A percentile compares a stretch with the other conserved stretches of the same genome.
These are phyloP conservation scores for Rhinella marina DNA, from an alignment of 2,797 vertebrate genomes.

Conservation along the genomic window DNA sequence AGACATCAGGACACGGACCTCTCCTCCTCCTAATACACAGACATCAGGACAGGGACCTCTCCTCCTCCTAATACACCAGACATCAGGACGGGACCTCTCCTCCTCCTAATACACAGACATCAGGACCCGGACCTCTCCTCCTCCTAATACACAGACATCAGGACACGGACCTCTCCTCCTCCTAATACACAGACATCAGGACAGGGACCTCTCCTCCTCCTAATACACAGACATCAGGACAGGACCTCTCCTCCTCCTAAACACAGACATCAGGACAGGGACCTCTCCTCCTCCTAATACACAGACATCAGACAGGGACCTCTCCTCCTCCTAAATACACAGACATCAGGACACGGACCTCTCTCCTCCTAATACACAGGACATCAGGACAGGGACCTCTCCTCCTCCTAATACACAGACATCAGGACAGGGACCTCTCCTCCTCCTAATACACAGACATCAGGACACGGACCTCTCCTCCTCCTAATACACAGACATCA, in stretches of 20 bases:
- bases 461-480: background rate
- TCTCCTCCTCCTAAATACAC: conserved; percentile 21
- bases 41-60: background rate
- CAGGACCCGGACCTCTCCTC: background rate
- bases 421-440: background rate
- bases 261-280: conserved; percentile 14
- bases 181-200: conserved; percentile 20
- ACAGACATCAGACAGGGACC: background rate
- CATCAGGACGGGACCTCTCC: background rate
- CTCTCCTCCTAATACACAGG: conserved; percentile 8
- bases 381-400: conserved; percentile 19
- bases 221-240: conserved; percentile 18
- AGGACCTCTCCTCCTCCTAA: background rate
- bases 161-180: background rate
- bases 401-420: conserved; percentile 1
- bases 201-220: conserved; percentile 9
- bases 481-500: conserved; percentile 31
- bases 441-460: conserved; percentile 28
- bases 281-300: conserved; percentile 18
- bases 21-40: background rate
- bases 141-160: conserved; percentile 6
- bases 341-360: conserved; percentile 4
- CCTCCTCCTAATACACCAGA: conserved; percentile 7
- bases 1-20: background rate
- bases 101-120: conserved; percentile 4